Conservation (phyloP, 2,797 vertebrate genomes). For the Malacoraja senta region DNA sequence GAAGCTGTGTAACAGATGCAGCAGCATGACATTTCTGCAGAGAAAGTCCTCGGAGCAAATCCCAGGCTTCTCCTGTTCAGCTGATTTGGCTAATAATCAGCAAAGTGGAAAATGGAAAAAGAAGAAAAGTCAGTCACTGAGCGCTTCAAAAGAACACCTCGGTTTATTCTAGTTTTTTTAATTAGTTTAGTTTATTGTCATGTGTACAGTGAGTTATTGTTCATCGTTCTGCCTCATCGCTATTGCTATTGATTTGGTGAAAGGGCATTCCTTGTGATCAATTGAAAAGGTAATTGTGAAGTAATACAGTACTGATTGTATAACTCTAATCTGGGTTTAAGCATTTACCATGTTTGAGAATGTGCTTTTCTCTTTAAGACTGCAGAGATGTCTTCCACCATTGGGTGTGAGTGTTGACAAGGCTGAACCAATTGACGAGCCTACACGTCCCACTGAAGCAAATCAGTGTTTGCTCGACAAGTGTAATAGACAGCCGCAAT, state of each 20-base stretch:
- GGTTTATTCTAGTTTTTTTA: neutral
- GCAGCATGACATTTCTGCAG: neutral
- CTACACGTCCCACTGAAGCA: neutral
- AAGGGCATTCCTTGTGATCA: neutral
- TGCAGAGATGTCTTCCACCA: neutral
- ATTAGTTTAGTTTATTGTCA: too few relatives aligned
- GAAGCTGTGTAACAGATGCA: neutral
- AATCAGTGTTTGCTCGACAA: neutral
- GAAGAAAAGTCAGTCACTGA: neutral
- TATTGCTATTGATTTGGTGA: neutral
- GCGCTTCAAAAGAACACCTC: neutral
- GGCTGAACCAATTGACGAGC: neutral
- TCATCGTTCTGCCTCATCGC: too few relatives aligned
- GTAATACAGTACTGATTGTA: neutral
- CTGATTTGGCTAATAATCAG: neutral
- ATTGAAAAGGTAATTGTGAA: neutral
- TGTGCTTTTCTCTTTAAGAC: neutral
- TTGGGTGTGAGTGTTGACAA: neutral
- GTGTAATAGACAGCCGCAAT: neutral
- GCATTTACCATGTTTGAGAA: neutral
- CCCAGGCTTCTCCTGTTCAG: neutral
- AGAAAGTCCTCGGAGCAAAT: neutral
- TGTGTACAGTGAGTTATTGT: too few relatives aligned
- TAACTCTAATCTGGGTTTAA: neutral
- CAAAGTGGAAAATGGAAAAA: neutral